Percentiles rank a stretch among this genome's conserved stretches.
phyloP scores from a whole-genome alignment of 2,888 invertebrate species.

The Drosophila limbata region DNA sequence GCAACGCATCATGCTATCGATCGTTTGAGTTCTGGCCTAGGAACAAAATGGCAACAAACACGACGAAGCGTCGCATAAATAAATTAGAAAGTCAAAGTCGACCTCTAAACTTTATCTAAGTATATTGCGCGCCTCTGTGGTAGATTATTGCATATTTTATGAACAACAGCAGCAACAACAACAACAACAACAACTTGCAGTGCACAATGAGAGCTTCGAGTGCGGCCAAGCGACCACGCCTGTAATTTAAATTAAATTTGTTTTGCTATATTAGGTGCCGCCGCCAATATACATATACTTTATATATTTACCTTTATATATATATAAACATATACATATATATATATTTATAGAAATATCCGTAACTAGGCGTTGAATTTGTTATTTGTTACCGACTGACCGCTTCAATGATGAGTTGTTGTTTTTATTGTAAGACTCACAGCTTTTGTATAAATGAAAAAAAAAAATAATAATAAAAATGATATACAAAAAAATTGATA shows the following conservation, averaged over 20 bases:
- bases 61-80: constrained; percentile 72
- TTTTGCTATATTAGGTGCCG: constrained; percentile 79
- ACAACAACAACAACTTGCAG: constrained; percentile 43
- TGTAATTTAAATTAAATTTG: constrained; percentile 81
- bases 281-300: constrained; percentile 44
- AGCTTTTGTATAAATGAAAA: constrained; percentile 31
- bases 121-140: constrained; percentile 64
- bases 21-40: constrained; percentile 55
- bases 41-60: constrained; percentile 55
- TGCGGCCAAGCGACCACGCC: constrained; percentile 73
- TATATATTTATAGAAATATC: constrained; percentile 47
- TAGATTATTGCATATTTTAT: constrained; percentile 78
- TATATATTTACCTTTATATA: constrained; percentile 28
- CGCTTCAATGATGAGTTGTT: constrained; percentile 76
- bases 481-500: constrained; percentile 8
- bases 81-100: constrained; percentile 78
- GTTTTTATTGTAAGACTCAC: constrained; percentile 62
- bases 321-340: constrained; percentile 11
- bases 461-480: constrained; percentile 4
- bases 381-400: constrained; percentile 56
- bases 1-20: constrained; percentile 44
- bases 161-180: constrained; percentile 50
- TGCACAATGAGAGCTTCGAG: constrained; percentile 72
- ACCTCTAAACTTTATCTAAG: constrained; percentile 79
- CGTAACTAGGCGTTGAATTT: constrained; percentile 67